Evolutionary conservation across 2,113 vertebrate genomes (phyloP).

Genomic region (Carassius carassius): DNA sequence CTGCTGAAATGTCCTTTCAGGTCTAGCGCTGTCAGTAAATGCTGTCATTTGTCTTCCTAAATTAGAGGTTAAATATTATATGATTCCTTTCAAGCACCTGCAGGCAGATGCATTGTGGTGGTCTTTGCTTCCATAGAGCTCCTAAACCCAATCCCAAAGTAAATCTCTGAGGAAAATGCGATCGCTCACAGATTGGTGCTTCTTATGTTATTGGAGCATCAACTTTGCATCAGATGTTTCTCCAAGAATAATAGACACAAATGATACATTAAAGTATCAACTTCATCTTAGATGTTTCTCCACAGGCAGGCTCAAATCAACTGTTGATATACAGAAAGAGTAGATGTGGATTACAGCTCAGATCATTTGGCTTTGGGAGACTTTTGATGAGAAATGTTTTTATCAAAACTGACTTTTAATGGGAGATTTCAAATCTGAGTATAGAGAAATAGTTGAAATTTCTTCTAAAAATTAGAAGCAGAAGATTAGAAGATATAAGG

Average conservation of each 20-base stretch:
- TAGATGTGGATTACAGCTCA: not conserved
- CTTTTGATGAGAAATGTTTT: no score
- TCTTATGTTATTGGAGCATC: not conserved
- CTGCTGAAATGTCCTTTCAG: constrained; percentile 37
- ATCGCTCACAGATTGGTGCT: not conserved
- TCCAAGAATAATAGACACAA: not conserved
- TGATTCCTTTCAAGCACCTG: constrained; percentile 37
- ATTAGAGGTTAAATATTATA: constrained; percentile 42
- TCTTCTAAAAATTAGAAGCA: not conserved
- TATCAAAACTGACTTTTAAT: no score
- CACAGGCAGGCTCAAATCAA: not conserved
- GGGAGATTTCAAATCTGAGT: no score
- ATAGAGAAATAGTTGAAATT: no score
- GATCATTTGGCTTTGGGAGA: not conserved
- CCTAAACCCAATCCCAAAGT: not conserved
- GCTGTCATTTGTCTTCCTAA: constrained; percentile 34
- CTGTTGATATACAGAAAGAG: not conserved
- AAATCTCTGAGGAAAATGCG: not conserved
- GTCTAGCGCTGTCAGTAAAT: constrained; percentile 33
- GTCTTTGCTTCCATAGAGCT: constrained; percentile 10
- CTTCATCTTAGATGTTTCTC: not conserved
- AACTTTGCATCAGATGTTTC: not conserved
- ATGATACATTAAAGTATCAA: not conserved
- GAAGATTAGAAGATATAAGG: not conserved
- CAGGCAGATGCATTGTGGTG: constrained; percentile 14